Conservation (phyloP, 2,797 vertebrate genomes). For the Molossus molossus region DNA sequence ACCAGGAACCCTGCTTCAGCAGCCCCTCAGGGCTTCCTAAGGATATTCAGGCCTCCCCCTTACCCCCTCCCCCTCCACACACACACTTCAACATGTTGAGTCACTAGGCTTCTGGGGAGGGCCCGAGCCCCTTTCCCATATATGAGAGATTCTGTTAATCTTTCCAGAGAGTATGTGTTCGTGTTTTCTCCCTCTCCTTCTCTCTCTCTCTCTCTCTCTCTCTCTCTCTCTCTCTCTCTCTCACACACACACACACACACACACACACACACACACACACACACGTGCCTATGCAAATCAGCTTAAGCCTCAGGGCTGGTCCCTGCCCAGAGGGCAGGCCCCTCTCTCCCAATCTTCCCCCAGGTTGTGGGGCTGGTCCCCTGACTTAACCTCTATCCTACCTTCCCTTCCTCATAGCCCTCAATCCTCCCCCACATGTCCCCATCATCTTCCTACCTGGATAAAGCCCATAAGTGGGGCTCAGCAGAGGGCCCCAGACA, state of each 20-base stretch:
- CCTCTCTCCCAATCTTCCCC: slow-evolving; percentile 67
- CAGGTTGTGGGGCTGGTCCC: slow-evolving; percentile 80
- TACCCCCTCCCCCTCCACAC: slow-evolving; percentile 69
- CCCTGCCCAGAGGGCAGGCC: slow-evolving; percentile 80
- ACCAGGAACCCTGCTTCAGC: slow-evolving; percentile 87
- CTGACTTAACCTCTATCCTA: neutral
- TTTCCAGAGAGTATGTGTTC: neutral
- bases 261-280: neutral
- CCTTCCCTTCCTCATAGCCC: neutral
- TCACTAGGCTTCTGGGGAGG: slow-evolving; percentile 66
- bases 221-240: neutral
- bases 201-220: neutral
- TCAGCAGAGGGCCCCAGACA: slow-evolving; percentile 35
- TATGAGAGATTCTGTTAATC: neutral
- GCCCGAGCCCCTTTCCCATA: slow-evolving; percentile 9
- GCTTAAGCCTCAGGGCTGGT: slow-evolving; percentile 78
- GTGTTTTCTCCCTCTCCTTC: neutral
- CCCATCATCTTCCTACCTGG: neutral
- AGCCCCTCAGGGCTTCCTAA: slow-evolving; percentile 82
- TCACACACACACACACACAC: neutral
- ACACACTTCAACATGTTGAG: slow-evolving; percentile 61
- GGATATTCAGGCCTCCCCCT: slow-evolving; percentile 84
- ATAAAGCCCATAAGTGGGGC: slow-evolving; percentile 38
- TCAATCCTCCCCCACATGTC: neutral
- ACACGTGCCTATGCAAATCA: slow-evolving; percentile 69